Percentiles rank a stretch among this genome's conserved stretches.
These are phyloP conservation scores for Chascanopsetta lugubris DNA, from an alignment of 2,113 vertebrate genomes.

Conservation along the genomic window DNA sequence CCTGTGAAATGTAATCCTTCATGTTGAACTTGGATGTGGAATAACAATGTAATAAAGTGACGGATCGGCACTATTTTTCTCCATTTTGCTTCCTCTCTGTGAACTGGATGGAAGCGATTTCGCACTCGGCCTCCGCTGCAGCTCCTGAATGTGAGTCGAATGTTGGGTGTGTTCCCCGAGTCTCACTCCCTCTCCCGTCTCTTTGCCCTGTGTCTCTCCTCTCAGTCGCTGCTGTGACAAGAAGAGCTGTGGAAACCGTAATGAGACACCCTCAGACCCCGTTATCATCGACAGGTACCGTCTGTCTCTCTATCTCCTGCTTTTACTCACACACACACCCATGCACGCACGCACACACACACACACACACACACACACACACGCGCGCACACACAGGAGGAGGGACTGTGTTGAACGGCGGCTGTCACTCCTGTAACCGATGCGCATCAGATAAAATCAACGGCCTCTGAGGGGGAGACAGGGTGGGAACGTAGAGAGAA, in stretches of 20 bases:
- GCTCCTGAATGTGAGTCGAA: slow-evolving; percentile 14
- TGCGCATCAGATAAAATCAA: slow-evolving; percentile 15
- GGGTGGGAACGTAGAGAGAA: slow-evolving; percentile 8
- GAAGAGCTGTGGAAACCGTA: slow-evolving; percentile 97
- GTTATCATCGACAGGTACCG: slow-evolving; percentile 97
- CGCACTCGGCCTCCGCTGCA: too few relatives aligned
- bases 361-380: slow-evolving; percentile 14
- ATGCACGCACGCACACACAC: slow-evolving; percentile 19
- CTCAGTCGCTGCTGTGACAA: slow-evolving; percentile 95
- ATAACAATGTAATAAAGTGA: too few relatives aligned
- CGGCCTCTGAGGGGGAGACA: slow-evolving; percentile 2
- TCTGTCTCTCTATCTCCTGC: slow-evolving; percentile 31
- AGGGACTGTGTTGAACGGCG: slow-evolving; percentile 33
- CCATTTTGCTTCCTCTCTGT: too few relatives aligned
- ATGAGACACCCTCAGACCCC: slow-evolving; percentile 96
- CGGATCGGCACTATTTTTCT: too few relatives aligned
- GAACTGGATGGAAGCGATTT: too few relatives aligned
- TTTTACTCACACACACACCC: not conserved
- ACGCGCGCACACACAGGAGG: slow-evolving; percentile 10
- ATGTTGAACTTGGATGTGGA: too few relatives aligned
- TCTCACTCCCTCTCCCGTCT: slow-evolving; percentile 12
- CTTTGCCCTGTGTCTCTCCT: slow-evolving; percentile 41
- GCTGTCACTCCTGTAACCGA: slow-evolving; percentile 50
- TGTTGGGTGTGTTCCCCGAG: slow-evolving; percentile 24
- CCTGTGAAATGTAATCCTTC: too few relatives aligned